phyloP scores from a whole-genome alignment of 2,888 invertebrate species.

The Psylliodes chrysocephalus region DNA sequence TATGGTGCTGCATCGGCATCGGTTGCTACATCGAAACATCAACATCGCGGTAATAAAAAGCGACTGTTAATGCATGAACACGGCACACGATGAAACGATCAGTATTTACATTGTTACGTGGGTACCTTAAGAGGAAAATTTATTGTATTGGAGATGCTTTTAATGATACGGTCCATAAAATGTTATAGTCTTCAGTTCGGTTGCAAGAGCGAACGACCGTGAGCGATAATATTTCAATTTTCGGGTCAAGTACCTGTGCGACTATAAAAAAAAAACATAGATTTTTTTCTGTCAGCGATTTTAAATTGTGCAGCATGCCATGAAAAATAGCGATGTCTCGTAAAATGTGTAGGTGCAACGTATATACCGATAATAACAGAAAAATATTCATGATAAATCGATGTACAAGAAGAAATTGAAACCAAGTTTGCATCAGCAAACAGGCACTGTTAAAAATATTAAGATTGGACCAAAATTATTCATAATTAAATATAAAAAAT shows the following conservation, averaged over 20 bases:
- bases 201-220: not conserved
- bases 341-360: no score
- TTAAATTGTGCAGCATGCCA: no score
- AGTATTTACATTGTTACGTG: conserved; percentile 2
- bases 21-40: conserved; percentile 6
- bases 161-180: conserved; percentile 8
- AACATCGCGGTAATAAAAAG: not conserved
- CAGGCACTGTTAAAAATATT: no score
- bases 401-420: no score
- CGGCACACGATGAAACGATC: conserved; percentile 9
- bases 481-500: no score
- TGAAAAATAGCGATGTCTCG: no score
- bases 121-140: conserved; percentile 2
- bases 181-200: not conserved
- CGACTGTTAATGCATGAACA: not conserved
- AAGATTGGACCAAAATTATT: no score
- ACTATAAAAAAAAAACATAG: no score
- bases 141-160: conserved; percentile 11
- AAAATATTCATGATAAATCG: no score
- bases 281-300: no score
- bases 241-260: not conserved
- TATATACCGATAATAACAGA: no score
- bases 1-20: not conserved
- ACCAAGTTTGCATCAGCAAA: no score
- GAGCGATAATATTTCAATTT: not conserved